phyloP scores from a whole-genome alignment of 2,113 vertebrate genomes.

The Grantiella picta region DNA sequence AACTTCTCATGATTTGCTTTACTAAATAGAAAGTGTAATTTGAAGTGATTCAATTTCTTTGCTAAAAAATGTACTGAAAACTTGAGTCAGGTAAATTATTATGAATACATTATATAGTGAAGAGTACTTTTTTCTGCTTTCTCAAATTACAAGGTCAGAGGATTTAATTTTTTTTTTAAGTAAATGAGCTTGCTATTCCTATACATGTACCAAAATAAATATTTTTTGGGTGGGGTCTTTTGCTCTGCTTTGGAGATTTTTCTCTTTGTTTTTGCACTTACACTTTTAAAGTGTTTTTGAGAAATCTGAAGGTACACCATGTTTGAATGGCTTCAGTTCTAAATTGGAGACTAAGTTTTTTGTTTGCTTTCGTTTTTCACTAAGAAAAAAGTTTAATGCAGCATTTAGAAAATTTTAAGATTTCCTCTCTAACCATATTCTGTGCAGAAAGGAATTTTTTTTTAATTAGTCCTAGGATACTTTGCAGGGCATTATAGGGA shows the following conservation, averaged over 20 bases:
- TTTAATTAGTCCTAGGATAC: background rate
- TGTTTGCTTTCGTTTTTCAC: background rate
- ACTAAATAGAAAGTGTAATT: background rate
- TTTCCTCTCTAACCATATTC: background rate
- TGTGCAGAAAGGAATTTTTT: background rate
- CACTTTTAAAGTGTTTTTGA: background rate
- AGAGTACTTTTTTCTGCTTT: background rate
- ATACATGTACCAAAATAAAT: background rate
- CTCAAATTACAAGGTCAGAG: background rate
- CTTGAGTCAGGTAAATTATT: background rate
- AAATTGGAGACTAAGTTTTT: background rate
- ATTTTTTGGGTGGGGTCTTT: rapidly evolving
- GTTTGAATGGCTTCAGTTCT: background rate
- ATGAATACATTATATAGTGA: background rate
- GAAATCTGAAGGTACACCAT: background rate
- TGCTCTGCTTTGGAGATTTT: background rate
- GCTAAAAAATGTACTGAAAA: background rate
- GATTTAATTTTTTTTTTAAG: background rate
- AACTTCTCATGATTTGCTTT: background rate
- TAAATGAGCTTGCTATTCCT: background rate
- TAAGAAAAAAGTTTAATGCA: background rate
- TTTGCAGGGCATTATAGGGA: background rate
- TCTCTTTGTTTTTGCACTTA: background rate
- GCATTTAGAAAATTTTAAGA: background rate
- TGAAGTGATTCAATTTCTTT: background rate